Percentiles rank a stretch among this genome's conserved stretches.
phyloP scores from a whole-genome alignment of 2,888 invertebrate species.

The Ennomos erosarius region DNA sequence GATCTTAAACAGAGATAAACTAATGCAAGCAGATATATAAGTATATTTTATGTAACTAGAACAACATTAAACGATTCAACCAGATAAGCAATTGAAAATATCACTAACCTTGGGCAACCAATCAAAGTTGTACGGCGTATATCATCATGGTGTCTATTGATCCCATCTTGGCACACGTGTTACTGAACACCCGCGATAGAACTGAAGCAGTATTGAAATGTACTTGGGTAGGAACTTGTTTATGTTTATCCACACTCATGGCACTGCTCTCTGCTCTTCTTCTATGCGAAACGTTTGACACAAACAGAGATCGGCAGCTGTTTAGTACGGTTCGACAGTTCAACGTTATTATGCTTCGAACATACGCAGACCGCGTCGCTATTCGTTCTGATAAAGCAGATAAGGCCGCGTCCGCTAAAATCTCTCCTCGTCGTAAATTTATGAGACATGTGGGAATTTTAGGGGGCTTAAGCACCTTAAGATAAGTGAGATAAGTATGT shows the following conservation, averaged over 20 bases:
- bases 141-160: constrained; percentile 45
- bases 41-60: constrained; percentile 13
- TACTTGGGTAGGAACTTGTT: constrained; percentile 39
- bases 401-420: constrained; percentile 74
- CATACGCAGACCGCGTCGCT: constrained; percentile 62
- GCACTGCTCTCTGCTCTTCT: background rate
- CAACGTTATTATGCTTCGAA: constrained; percentile 55
- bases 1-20: constrained; percentile 20
- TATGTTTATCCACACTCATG: constrained; percentile 46
- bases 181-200: constrained; percentile 41
- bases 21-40: constrained; percentile 1
- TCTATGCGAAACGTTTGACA: constrained; percentile 42
- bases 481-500: constrained; percentile 81
- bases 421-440: constrained; percentile 82
- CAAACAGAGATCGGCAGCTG: constrained; percentile 42
- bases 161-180: constrained; percentile 51
- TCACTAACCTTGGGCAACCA: constrained; percentile 64
- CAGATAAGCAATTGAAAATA: constrained; percentile 43
- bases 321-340: constrained; percentile 49
- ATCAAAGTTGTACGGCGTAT: constrained; percentile 43
- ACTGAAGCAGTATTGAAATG: constrained; percentile 42
- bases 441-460: constrained; percentile 76
- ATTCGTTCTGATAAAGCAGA: constrained; percentile 80
- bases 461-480: constrained; percentile 80
- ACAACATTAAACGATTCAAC: constrained; percentile 19